Percentiles rank a stretch among this genome's conserved stretches.
phyloP scores from a whole-genome alignment of 53 echinoderm and acorn worm species.

The Holothuria scabra region DNA sequence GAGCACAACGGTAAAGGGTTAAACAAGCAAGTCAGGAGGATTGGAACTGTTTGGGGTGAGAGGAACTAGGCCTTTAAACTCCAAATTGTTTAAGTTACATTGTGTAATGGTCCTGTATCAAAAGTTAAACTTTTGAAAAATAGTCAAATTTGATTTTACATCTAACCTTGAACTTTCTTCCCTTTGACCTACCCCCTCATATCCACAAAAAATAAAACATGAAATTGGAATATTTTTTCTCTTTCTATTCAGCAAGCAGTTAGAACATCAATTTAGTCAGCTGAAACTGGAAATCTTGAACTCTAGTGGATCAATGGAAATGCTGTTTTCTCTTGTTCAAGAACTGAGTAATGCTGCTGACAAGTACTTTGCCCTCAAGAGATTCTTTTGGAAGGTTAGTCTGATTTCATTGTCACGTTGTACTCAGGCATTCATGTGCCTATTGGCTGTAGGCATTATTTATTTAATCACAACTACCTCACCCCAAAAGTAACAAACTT shows the following conservation, averaged over 20 bases:
- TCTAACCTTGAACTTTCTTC: neutral
- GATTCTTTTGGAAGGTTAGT: slow-evolving; percentile 94
- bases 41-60: too few relatives aligned
- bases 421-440: too few relatives aligned
- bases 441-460: too few relatives aligned
- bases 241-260: slow-evolving; percentile 64
- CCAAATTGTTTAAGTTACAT: too few relatives aligned
- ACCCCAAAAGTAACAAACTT: too few relatives aligned
- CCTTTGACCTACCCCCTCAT: neutral
- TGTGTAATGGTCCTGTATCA: too few relatives aligned
- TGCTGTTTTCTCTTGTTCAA: slow-evolving; percentile 76
- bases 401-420: too few relatives aligned
- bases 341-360: slow-evolving; percentile 85
- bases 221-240: neutral
- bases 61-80: too few relatives aligned
- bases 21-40: too few relatives aligned
- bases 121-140: neutral
- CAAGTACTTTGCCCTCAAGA: slow-evolving; percentile 93
- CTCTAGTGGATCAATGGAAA: slow-evolving; percentile 78
- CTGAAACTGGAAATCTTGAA: slow-evolving; percentile 88
- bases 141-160: neutral
- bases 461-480: too few relatives aligned
- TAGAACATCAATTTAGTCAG: slow-evolving; percentile 82
- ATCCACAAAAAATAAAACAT: neutral
- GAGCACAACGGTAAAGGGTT: too few relatives aligned